These are phyloP conservation scores for Coptodon bakossiorum DNA, from an alignment of 2,113 vertebrate genomes.

Conservation along the genomic window DNA sequence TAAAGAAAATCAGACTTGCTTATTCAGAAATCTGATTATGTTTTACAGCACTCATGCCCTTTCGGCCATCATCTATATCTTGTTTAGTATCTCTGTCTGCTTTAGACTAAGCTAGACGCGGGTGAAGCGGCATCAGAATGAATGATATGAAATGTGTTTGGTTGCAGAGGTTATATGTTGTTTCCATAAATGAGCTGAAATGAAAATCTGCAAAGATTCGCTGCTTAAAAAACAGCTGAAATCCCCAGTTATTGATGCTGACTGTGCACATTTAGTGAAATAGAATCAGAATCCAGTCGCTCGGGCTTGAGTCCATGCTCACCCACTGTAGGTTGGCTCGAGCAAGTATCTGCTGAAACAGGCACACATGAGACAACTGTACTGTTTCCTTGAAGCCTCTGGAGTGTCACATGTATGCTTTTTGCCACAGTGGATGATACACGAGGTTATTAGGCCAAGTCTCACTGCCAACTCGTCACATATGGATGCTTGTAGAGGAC, in stretches of 20 bases:
- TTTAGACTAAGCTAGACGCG: not conserved
- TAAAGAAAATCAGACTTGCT: not conserved
- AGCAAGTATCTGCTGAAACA: not conserved
- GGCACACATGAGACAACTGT: not conserved
- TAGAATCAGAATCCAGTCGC: not conserved
- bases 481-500: not conserved
- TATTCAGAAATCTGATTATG: not conserved
- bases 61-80: not conserved
- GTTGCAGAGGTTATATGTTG: not conserved
- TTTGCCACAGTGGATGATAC: not conserved
- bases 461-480: not conserved
- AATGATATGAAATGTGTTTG: not conserved
- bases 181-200: not conserved
- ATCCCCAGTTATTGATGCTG: not conserved
- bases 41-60: not conserved
- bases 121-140: not conserved
- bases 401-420: not conserved
- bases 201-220: not conserved
- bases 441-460: not conserved
- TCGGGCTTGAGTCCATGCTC: not conserved
- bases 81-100: not conserved
- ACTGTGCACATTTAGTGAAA: not conserved
- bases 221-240: not conserved
- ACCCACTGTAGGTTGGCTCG: not conserved
- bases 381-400: not conserved